Evolutionary conservation across 2,797 vertebrate genomes (phyloP).

Genomic region (Falco rusticolus): DNA sequence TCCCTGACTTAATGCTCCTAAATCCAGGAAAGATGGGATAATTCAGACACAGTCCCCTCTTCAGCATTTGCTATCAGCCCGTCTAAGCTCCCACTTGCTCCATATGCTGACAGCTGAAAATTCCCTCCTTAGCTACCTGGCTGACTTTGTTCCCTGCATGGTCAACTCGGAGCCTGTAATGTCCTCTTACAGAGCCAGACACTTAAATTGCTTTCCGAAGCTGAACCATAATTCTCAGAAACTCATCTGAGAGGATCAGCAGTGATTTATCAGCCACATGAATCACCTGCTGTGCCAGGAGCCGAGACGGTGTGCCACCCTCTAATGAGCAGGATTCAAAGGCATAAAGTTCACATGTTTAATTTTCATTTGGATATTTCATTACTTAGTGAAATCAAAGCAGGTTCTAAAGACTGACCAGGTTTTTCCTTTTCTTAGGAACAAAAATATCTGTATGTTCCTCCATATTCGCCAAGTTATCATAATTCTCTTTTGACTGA

Average conservation of each 20-base stretch:
- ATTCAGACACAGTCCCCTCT: not conserved
- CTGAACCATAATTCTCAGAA: not conserved
- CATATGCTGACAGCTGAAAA: not conserved
- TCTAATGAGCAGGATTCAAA: not conserved
- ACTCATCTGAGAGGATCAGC: not conserved
- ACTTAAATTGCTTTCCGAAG: not conserved
- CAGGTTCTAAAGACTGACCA: not conserved
- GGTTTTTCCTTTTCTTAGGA: not conserved
- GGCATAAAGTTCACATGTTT: not conserved
- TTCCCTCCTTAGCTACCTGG: not conserved
- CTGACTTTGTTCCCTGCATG: accelerated
- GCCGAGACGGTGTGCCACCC: not conserved
- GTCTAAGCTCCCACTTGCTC: not conserved
- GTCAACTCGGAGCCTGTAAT: not conserved
- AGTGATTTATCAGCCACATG: not conserved
- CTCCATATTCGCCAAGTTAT: not conserved
- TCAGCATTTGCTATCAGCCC: not conserved
- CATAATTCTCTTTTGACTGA: not conserved
- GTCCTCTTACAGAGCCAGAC: not conserved
- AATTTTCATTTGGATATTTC: not conserved
- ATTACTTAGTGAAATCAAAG: not conserved
- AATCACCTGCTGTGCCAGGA: not conserved
- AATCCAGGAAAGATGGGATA: not conserved
- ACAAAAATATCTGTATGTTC: not conserved
- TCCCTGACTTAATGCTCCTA: accelerated